phyloP scores from a whole-genome alignment of 1,140 invertebrate genomes.

The Platyscapa corneri region DNA sequence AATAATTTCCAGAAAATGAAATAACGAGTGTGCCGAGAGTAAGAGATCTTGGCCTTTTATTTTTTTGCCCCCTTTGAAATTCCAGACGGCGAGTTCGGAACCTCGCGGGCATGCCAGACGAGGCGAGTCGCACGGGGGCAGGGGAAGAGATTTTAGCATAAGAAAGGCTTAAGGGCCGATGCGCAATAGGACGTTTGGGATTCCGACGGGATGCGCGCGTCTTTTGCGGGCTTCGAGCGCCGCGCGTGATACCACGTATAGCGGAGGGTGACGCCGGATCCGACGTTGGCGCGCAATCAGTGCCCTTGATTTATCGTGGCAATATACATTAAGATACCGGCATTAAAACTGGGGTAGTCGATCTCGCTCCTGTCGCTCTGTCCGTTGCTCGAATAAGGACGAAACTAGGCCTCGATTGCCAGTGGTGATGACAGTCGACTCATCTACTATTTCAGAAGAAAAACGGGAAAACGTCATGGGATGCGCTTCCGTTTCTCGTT shows the following conservation, averaged over 20 bases:
- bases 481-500: constrained; percentile 8
- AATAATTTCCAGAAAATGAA: not conserved
- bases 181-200: constrained; percentile 31
- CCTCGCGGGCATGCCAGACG: not conserved
- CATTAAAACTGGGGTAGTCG: constrained; percentile 55
- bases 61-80: not conserved
- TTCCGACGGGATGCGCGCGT: constrained; percentile 1
- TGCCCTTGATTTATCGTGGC: constrained; percentile 55
- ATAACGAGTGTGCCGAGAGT: not conserved
- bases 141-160: constrained; percentile 25
- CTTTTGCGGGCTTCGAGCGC: not conserved
- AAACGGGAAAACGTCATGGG: not conserved
- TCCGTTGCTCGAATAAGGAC: not conserved
- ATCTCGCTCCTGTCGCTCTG: not conserved
- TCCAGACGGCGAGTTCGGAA: not conserved
- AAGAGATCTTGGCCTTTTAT: not conserved
- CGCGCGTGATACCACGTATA: not conserved
- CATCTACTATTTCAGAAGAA: not conserved
- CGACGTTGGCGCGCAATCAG: constrained; percentile 48
- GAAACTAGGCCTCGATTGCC: constrained; percentile 32
- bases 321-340: constrained; percentile 57
- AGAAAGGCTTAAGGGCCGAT: constrained; percentile 44
- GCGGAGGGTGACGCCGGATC: constrained; percentile 8
- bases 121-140: not conserved
- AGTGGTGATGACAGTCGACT: constrained; percentile 45